Conservation (phyloP, 1,140 invertebrate species). For the Metaphire vulgaris region DNA sequence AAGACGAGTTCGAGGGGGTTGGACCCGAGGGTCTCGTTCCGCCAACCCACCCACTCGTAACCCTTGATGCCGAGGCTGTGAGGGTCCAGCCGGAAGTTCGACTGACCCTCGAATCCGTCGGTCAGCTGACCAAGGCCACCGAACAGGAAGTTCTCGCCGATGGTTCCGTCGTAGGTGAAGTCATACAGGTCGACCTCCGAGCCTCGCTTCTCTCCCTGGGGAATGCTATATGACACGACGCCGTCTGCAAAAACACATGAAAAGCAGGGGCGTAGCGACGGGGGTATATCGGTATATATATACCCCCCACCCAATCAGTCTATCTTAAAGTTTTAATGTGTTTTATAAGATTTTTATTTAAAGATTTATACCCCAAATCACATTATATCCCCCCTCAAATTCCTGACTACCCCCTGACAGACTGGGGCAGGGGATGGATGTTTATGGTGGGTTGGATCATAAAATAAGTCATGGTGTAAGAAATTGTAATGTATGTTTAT, state of each 20-base stretch:
- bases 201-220: constrained; percentile 65
- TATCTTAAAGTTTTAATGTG: too few species aligned
- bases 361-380: too few species aligned
- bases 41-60: constrained; percentile 64
- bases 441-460: too few species aligned
- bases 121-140: constrained; percentile 77
- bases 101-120: constrained; percentile 64
- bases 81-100: constrained; percentile 68
- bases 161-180: constrained; percentile 50
- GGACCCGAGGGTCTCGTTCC: constrained; percentile 58
- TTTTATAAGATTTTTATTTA: too few species aligned
- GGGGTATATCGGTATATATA: too few species aligned
- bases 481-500: too few species aligned
- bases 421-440: too few species aligned
- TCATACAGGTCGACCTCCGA: constrained; percentile 50
- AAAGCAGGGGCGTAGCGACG: too few species aligned
- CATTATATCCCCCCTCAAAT: too few species aligned
- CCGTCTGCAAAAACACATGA: constrained; percentile 64
- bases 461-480: too few species aligned
- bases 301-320: too few species aligned
- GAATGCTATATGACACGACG: constrained; percentile 72
- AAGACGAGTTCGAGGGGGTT: constrained; percentile 57
- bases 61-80: constrained; percentile 63
- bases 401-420: too few species aligned
- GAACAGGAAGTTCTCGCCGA: constrained; percentile 52